phyloP scores from a whole-genome alignment of 2,797 vertebrate species.

The Galaxias olidus region DNA sequence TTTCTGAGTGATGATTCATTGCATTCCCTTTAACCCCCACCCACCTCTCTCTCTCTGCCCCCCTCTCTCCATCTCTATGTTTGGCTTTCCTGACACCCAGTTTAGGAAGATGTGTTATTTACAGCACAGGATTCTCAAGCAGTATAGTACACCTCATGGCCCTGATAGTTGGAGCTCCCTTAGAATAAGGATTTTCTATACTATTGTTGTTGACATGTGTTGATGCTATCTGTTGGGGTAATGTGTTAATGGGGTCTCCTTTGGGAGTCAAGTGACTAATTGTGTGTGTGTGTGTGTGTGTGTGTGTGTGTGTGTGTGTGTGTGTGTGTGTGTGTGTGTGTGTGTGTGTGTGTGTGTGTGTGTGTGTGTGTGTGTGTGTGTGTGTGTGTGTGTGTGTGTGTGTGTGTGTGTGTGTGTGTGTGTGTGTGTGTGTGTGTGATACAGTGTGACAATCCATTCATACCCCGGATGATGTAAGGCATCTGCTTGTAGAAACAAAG shows the following conservation, averaged over 20 bases:
- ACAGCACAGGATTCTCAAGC: constrained; percentile 18
- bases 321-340: not conserved
- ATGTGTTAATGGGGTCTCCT: constrained; percentile 42
- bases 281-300: not conserved
- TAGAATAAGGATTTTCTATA: not conserved
- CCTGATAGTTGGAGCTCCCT: not conserved
- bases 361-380: not conserved
- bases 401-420: not conserved
- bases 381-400: not conserved
- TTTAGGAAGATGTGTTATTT: constrained; percentile 17
- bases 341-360: not conserved
- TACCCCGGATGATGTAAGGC: constrained; percentile 78
- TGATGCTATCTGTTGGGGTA: constrained; percentile 1
- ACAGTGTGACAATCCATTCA: constrained; percentile 32
- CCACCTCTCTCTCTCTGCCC: constrained; percentile 12
- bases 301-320: not conserved
- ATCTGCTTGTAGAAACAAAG: constrained; percentile 80
- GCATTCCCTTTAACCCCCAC: constrained; percentile 19
- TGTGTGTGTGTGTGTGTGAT: not conserved
- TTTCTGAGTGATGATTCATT: constrained; percentile 53
- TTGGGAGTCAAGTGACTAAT: not conserved
- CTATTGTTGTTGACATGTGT: not conserved
- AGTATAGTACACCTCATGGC: constrained; percentile 15
- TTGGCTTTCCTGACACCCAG: constrained; percentile 22
- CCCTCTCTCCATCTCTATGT: constrained; percentile 39